Evolutionary conservation across 2,888 invertebrate genomes (phyloP).

Genomic region (Synergus itoensis): DNA sequence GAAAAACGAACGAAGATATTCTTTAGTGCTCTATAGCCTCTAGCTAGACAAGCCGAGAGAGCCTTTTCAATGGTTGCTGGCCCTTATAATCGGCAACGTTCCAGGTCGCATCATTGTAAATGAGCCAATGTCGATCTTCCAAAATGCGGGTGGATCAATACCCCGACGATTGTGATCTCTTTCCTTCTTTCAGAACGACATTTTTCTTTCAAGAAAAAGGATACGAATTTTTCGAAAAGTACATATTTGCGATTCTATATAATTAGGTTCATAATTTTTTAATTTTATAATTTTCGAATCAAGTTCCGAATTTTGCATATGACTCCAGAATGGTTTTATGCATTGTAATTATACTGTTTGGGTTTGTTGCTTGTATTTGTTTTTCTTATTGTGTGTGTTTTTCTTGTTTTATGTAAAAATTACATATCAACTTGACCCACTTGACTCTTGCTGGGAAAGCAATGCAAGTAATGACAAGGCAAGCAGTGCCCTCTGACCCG

Average conservation of each 20-base stretch:
- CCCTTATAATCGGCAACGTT: conserved; percentile 71
- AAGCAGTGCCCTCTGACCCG: conserved; percentile 76
- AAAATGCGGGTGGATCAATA: conserved; percentile 55
- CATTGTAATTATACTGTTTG: no score
- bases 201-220: neutral
- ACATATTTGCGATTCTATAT: neutral
- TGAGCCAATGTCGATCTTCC: conserved; percentile 46
- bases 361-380: no score
- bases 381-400: neutral
- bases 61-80: conserved; percentile 58
- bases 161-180: conserved; percentile 58
- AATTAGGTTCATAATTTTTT: conserved; percentile 36
- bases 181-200: conserved; percentile 20
- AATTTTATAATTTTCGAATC: conserved; percentile 36
- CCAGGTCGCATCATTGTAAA: conserved; percentile 62
- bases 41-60: conserved; percentile 34
- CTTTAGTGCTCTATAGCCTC: neutral
- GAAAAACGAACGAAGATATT: conserved; percentile 53
- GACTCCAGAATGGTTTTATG: no score
- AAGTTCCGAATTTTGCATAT: no score
- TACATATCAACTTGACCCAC: conserved; percentile 71
- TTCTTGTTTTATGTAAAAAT: conserved; percentile 3
- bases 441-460: conserved; percentile 70
- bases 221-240: neutral
- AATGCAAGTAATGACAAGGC: conserved; percentile 72